Evolutionary conservation across 1,140 invertebrate genomes (phyloP), one percentile per base, ranked within the genome.

Genomic region (Plutomurus gul): DNA sequence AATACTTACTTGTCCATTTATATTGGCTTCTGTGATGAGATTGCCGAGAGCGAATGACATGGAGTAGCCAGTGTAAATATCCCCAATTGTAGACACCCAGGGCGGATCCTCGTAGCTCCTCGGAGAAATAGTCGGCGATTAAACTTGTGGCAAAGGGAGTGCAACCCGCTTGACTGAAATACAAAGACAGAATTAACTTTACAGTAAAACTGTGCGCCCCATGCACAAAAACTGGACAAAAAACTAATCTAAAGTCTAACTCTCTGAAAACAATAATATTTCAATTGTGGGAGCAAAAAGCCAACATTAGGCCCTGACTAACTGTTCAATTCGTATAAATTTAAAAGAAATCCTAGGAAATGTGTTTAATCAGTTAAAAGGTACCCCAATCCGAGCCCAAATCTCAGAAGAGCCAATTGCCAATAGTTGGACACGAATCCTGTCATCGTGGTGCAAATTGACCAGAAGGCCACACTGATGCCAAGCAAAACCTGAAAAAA

Each of bases 21-120:
- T 87, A 80, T 87, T 85, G 27, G 87, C 86, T 13, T 85, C 70
- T n/a, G 86, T 87, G 37, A 87, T 85, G 51, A 87, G 85, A 82
- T 88, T 87, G 5, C 87, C 87, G 20, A 88, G 75, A n/a, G 87
- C 86, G 78, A 86, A 88, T 6, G 87, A 85, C 83, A 88, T 77
- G 39, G 87, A 87, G 82, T 88, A 88, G 0, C 87, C 87, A 33
- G 86, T 85, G 78, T 88, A 88, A 43, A 88, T 87, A n/a, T 11
- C 87, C 87, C 86, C 85, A 87, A 81, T 88, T 88, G 82, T 88
- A 88, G 18, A 88, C 84, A 7, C 87, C 87, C 5, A 88, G 70
- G 10, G 87, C 87, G 4, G 85, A 81, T 4, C 85, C 87, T 73
- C 87, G 76, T 16, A 85, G 74, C 20, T 84, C 78, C 46, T 84